Base-by-base conservation (phyloP, 2,797 vertebrate species). In the Hemibagrus guttatus region DNA sequence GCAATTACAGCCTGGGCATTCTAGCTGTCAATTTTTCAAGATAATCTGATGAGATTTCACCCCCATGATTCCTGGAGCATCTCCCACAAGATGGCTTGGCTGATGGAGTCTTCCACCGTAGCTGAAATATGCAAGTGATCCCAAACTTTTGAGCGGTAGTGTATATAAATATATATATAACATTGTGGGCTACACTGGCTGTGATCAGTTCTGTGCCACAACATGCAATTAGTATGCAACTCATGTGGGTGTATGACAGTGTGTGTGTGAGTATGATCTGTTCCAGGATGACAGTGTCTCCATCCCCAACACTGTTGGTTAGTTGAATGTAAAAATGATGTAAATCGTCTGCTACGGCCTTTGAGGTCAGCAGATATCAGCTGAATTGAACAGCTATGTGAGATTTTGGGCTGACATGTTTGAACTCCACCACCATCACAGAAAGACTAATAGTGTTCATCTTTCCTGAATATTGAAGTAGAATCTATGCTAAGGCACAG, bases 271-370 rank as follows among this genome's bases (percentile, higher is more conserved):
- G 75, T 21, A 52, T 31, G 19, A 78, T 35, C 54, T 58, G 8
- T 58, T 78, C 54, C 28, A 81, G 35, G 79, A 63, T 81, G 3
- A 63, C 14, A 46, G 13, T n/a, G 58, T 63, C 58, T 81, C 79
- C 17, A 46, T 81, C 26, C 58, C 39, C 2, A 81, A 61, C 19
- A 64, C 16, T 81, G 8, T 28, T 81, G 39, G 13, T 81, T 81
- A 49, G 59, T 11, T 81, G 39, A 64, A 39, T 81, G 28, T 64
- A 39, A 64, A 19, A 81, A 28, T 81, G 6, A 81, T 64, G 26
- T 64, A 46, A 64, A 28, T 81, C 14, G 3, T 61, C 19, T 76
- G 42, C 23, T 54, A 35, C 35, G 54, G 16, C 2, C 76, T 59
- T 59, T 35, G 19, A 35, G 11, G 19, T 39, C 23, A 21, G 2